These are phyloP conservation scores for Allacma fusca DNA, from an alignment of 2,888 invertebrate species.

Conservation along the genomic window DNA sequence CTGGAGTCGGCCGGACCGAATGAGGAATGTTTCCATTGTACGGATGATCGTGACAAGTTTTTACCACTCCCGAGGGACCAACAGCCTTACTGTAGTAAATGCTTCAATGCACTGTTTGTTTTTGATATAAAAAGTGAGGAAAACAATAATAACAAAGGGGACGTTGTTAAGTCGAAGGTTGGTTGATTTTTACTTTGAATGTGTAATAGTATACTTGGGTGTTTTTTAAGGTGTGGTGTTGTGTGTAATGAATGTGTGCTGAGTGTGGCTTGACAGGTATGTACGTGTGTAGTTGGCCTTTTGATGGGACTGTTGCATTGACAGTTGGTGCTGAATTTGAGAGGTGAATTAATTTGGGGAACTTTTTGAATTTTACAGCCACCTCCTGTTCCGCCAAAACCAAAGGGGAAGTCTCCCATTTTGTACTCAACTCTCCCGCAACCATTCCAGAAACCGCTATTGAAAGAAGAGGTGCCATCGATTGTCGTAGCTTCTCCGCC, in stretches of 20 bases:
- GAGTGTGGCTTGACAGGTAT: too few species aligned
- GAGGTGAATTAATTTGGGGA: not conserved
- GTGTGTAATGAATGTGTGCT: too few species aligned
- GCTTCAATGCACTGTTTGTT: conserved; percentile 38
- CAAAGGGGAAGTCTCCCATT: conserved; percentile 14
- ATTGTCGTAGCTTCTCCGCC: not conserved
- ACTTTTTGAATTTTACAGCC: conserved; percentile 25
- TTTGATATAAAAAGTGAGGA: not conserved
- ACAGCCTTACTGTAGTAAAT: conserved; percentile 36
- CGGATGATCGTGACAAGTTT: conserved; percentile 31
- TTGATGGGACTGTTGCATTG: too few species aligned
- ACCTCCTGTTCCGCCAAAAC: conserved; percentile 31
- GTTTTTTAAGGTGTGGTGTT: too few species aligned
- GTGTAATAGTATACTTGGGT: not conserved
- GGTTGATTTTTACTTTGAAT: not conserved
- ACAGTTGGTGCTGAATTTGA: not conserved
- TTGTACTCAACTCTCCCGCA: conserved; percentile 38
- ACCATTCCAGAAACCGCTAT: conserved; percentile 16
- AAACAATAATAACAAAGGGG: too few species aligned
- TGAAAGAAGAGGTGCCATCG: not conserved
- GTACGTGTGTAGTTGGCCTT: too few species aligned
- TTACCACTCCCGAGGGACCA: conserved; percentile 22
- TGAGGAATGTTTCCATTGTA: conserved; percentile 35
- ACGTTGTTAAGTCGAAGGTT: not conserved
- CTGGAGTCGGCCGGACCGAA: not conserved